These are phyloP conservation scores for Erinaceus europaeus DNA, from an alignment of 2,113 vertebrate genomes.

Conservation along the genomic window DNA sequence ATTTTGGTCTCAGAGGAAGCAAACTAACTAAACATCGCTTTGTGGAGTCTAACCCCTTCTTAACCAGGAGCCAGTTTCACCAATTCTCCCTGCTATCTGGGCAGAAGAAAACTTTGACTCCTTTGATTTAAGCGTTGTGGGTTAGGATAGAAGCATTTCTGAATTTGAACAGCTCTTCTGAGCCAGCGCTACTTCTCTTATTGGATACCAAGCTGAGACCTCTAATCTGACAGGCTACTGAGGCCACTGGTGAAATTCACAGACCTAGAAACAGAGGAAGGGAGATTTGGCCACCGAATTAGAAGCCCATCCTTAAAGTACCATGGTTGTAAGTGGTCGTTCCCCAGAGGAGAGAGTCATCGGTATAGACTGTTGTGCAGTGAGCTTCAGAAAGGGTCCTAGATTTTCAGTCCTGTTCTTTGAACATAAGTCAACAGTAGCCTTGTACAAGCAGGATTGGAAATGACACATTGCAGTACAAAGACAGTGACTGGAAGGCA, in stretches of 20 bases:
- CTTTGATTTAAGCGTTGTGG: background rate
- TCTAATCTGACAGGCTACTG: background rate
- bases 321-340: no score
- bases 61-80: background rate
- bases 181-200: background rate
- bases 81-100: background rate
- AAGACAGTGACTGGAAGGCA: background rate
- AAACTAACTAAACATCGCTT: background rate
- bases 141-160: background rate
- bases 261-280: no score
- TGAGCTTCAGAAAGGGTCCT: no score
- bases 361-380: no score
- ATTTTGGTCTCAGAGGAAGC: background rate
- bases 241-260: no score
- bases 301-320: no score
- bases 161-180: background rate
- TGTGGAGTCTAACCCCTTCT: rapidly evolving
- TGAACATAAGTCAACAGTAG: no score
- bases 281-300: no score
- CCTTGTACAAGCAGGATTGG: background rate
- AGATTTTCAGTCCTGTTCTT: no score
- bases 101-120: background rate
- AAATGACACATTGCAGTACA: no score
- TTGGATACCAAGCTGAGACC: background rate
- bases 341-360: no score